phyloP scores from a whole-genome alignment of 2,888 invertebrate species.

The Ceraclea dissimilis region DNA sequence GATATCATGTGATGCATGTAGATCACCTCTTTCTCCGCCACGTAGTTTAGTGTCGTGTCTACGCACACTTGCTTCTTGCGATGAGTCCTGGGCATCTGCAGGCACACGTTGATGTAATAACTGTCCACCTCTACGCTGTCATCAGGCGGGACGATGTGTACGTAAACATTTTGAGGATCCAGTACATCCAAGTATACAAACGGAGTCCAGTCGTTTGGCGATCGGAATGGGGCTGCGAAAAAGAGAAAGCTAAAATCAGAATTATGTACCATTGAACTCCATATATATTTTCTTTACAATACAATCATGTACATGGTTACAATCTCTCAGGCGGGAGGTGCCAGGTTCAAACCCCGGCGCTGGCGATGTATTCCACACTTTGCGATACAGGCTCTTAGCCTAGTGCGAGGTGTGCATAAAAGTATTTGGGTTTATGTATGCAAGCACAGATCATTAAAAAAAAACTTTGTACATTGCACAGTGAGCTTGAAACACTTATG shows the following conservation, averaged over 20 bases:
- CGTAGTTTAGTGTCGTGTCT: background rate
- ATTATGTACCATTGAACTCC: background rate
- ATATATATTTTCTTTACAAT: too few species aligned
- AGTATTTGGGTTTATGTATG: too few species aligned
- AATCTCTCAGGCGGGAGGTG: too few species aligned
- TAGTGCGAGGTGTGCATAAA: too few species aligned
- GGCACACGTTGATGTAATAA: conserved; percentile 7
- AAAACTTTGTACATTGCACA: too few species aligned
- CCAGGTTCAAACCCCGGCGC: too few species aligned
- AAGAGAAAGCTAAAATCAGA: background rate
- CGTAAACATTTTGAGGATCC: conserved; percentile 5
- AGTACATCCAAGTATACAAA: conserved; percentile 20
- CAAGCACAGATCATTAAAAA: too few species aligned
- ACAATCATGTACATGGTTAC: too few species aligned
- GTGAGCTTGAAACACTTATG: too few species aligned
- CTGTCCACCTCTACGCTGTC: background rate
- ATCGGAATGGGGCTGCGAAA: conserved; percentile 4
- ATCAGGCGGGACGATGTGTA: conserved; percentile 13
- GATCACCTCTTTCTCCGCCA: conserved; percentile 5
- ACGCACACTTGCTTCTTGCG: conserved; percentile 1
- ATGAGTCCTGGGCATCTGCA: background rate
- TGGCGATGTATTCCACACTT: too few species aligned
- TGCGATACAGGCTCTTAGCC: too few species aligned
- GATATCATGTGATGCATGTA: conserved; percentile 7
- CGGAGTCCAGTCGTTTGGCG: conserved; percentile 11